Evolutionary conservation across 2,797 vertebrate genomes (phyloP).

Genomic region (Sebastes diploproa): DNA sequence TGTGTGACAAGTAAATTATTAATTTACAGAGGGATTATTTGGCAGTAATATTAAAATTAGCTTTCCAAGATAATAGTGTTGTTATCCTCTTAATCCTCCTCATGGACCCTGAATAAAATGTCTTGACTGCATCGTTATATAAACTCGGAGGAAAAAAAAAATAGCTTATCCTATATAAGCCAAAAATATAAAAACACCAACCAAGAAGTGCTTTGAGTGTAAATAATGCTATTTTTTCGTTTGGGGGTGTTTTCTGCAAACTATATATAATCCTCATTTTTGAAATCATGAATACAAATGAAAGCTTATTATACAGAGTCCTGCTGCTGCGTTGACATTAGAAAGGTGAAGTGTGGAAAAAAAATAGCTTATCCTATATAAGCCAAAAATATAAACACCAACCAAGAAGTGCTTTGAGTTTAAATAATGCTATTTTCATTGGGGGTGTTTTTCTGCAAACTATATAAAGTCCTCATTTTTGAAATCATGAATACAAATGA

Average conservation of each 20-base stretch:
- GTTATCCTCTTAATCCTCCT: constrained; percentile 61
- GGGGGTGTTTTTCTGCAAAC: constrained; percentile 27
- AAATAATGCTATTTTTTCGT: constrained; percentile 38
- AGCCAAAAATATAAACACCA: constrained; percentile 66
- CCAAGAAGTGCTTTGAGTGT: constrained; percentile 77
- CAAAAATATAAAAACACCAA: constrained; percentile 64
- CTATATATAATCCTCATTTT: constrained; percentile 48
- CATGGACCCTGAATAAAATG: constrained; percentile 77
- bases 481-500: constrained; percentile 57
- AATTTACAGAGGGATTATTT: constrained; percentile 92
- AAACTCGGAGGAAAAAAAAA: constrained; percentile 52
- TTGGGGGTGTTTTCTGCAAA: constrained; percentile 22
- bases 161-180: constrained; percentile 66
- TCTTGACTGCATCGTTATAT: constrained; percentile 76
- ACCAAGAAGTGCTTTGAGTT: constrained; percentile 73
- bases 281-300: constrained; percentile 54
- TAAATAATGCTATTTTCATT: constrained; percentile 26
- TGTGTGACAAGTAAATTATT: constrained; percentile 89
- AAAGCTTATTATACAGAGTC: constrained; percentile 54
- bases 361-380: constrained; percentile 57
- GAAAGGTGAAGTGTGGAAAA: constrained; percentile 69
- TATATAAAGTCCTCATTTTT: constrained; percentile 42
- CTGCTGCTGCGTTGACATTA: constrained; percentile 68
- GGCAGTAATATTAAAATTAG: constrained; percentile 90
- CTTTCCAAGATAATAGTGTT: constrained; percentile 80